Percentiles rank a stretch among this genome's conserved stretches.
Conservation (phyloP, 2,113 vertebrate species). For the Platichthys flesus region DNA sequence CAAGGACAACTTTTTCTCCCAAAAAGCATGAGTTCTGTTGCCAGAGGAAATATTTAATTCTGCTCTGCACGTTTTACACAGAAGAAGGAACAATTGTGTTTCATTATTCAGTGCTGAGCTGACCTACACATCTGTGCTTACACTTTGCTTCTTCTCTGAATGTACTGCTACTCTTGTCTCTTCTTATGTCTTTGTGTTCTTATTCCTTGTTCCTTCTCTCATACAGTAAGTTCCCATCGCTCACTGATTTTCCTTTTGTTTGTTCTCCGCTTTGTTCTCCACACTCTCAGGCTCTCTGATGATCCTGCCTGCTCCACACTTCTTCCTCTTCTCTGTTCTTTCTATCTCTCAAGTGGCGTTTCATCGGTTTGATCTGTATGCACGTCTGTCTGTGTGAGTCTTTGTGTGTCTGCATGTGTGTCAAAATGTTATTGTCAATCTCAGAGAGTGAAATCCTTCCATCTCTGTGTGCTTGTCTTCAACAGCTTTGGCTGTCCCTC, state of each 20-base stretch:
- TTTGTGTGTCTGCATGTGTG: not conserved
- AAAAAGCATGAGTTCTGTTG: not conserved
- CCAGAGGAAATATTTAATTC: not conserved
- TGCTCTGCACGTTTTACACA: conserved; percentile 5
- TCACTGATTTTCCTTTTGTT: conserved; percentile 22
- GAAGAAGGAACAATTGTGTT: not conserved
- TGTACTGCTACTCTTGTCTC: not conserved
- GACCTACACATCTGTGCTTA: not conserved
- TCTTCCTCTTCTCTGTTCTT: not conserved
- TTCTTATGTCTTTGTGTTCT: conserved; percentile 5
- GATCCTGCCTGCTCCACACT: not conserved
- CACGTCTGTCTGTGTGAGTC: not conserved
- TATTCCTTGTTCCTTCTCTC: conserved; percentile 16
- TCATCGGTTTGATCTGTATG: conserved; percentile 4
- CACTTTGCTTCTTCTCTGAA: not conserved
- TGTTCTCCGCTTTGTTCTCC: conserved; percentile 9
- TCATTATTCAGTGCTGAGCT: not conserved
- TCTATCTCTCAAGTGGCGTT: conserved; percentile 1
- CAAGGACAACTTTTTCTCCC: too few relatives aligned
- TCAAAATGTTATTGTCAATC: not conserved
- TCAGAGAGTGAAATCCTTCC: not conserved
- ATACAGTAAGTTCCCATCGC: conserved; percentile 5
- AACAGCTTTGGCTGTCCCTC: conserved; percentile 54
- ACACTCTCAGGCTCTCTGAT: conserved; percentile 24
- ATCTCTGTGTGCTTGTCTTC: conserved; percentile 8